Percentiles rank a stretch among this genome's conserved stretches.
These are phyloP conservation scores for Sterrhoptilus dennistouni DNA, from an alignment of 2,113 vertebrate genomes.

Conservation along the genomic window DNA sequence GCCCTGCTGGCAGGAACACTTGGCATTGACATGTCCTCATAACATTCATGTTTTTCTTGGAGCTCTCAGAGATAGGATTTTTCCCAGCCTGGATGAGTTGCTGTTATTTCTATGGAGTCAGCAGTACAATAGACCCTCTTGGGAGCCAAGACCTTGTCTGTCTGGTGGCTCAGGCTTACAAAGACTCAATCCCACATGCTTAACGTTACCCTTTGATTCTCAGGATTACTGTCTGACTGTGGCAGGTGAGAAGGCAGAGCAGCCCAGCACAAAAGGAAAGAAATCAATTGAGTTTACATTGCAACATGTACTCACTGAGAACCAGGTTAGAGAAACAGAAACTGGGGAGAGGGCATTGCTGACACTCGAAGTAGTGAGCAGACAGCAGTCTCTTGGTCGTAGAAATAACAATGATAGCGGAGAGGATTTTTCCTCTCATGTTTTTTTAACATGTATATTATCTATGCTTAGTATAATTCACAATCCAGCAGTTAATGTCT, in stretches of 20 bases:
- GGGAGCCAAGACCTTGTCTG: conserved; percentile 32
- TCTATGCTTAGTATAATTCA: not conserved
- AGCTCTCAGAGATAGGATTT: conserved; percentile 29
- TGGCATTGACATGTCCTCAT: not conserved
- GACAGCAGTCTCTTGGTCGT: not conserved
- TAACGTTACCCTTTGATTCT: not conserved
- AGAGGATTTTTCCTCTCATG: not conserved
- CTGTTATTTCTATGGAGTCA: conserved; percentile 55
- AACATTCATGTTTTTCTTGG: conserved; percentile 37
- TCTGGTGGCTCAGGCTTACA: conserved; percentile 15
- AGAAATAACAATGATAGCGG: not conserved
- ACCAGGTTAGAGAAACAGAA: not conserved
- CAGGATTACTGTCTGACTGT: not conserved
- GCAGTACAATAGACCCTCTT: conserved; percentile 41
- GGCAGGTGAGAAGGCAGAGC: conserved; percentile 40
- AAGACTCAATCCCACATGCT: not conserved
- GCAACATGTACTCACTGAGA: not conserved
- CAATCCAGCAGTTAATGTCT: not conserved
- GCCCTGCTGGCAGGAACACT: conserved; percentile 22
- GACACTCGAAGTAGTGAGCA: not conserved
- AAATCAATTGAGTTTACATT: not conserved
- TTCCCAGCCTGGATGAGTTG: conserved; percentile 45
- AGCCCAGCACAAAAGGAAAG: not conserved
- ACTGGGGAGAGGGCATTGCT: not conserved
- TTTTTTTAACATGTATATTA: not conserved